phyloP scores from a whole-genome alignment of 2,797 vertebrate genomes.

The Merluccius polli region DNA sequence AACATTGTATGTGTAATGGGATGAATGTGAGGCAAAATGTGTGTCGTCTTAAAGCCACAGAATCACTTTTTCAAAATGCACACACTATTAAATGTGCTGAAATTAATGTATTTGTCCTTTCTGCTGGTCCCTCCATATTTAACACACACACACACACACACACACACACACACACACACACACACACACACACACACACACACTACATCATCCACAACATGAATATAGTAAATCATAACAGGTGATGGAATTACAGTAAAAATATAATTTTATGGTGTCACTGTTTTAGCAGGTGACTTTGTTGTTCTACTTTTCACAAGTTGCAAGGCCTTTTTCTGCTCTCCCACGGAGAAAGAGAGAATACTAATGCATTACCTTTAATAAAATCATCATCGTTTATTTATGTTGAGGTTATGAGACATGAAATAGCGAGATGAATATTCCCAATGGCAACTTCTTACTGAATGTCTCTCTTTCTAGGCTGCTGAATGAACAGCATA shows the following conservation, averaged over 20 bases:
- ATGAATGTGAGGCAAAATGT: neutral
- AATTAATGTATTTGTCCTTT: constrained; percentile 19
- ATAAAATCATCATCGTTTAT: no score
- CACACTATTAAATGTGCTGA: constrained; percentile 8
- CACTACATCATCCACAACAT: neutral
- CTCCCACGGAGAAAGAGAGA: constrained; percentile 21
- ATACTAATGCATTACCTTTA: constrained; percentile 8
- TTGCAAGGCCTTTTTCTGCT: constrained; percentile 41
- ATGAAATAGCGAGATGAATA: no score
- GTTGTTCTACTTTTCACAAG: constrained; percentile 15
- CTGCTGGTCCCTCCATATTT: neutral
- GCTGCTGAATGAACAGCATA: no score
- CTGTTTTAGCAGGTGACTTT: constrained; percentile 28
- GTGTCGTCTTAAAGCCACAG: neutral
- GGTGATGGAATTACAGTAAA: constrained; percentile 50
- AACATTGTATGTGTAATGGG: no score
- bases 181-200: neutral
- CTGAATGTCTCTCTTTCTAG: no score
- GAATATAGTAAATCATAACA: neutral
- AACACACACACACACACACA: neutral
- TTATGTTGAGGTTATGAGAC: no score
- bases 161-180: neutral
- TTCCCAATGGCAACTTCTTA: no score
- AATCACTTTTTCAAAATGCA: constrained; percentile 7
- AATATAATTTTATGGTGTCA: constrained; percentile 52